A percentile compares a stretch with the other conserved stretches of the same genome.
These are phyloP conservation scores for Pseudopipra pipra DNA, from an alignment of 2,113 vertebrate species.

Conservation along the genomic window DNA sequence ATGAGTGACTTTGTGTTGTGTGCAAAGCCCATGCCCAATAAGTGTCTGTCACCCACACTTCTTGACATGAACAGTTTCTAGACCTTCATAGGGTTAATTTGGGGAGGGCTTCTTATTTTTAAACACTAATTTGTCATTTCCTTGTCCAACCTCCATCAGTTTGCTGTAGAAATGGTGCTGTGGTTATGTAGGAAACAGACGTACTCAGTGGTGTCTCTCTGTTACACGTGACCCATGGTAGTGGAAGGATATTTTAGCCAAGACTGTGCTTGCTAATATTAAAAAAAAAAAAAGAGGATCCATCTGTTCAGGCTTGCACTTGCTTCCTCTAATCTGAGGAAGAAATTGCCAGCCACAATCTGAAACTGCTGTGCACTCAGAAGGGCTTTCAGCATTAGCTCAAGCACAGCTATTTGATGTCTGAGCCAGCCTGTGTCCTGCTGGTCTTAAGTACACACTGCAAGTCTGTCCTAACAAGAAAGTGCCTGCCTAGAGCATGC, in stretches of 20 bases:
- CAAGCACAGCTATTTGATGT: not conserved
- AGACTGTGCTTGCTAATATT: not conserved
- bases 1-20: not conserved
- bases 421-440: not conserved
- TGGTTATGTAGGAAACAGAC: not conserved
- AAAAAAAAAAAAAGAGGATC: not conserved
- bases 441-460: not conserved
- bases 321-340: not conserved
- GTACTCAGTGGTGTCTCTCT: not conserved
- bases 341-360: not conserved
- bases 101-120: not conserved
- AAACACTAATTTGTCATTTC: not conserved
- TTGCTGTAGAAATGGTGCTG: not conserved
- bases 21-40: not conserved
- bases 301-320: constrained; percentile 1
- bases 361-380: not conserved
- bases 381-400: not conserved
- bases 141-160: not conserved
- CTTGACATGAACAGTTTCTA: not conserved
- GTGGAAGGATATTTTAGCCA: not conserved
- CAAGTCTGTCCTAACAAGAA: not conserved
- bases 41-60: not conserved
- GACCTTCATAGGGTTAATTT: not conserved
- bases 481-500: not conserved
- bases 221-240: not conserved